Percentiles rank a stretch among this genome's conserved stretches.
Conservation (phyloP, 2,797 vertebrate species). For the Hippoglossus hippoglossus region DNA sequence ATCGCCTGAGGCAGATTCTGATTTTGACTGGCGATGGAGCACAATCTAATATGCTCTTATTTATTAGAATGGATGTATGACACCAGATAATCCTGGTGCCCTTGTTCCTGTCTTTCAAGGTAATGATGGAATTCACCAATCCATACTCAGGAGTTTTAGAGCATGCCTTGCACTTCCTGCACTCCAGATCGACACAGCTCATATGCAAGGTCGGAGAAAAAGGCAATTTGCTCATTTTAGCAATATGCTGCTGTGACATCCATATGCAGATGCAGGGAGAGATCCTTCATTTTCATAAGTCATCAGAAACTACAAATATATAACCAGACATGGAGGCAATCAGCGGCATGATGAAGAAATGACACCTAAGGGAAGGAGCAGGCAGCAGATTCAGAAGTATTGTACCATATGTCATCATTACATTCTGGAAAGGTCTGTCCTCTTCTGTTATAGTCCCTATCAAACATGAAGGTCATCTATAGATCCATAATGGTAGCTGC, state of each 20-base stretch:
- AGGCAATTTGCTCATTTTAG: conserved; percentile 46
- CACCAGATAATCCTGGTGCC: conserved; percentile 74
- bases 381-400: conserved; percentile 32
- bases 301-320: conserved; percentile 41
- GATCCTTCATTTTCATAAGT: conserved; percentile 42
- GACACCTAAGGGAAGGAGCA: conserved; percentile 53
- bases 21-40: conserved; percentile 69
- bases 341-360: conserved; percentile 52
- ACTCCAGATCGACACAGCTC: conserved; percentile 39
- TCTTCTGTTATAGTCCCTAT: conserved; percentile 48
- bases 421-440: conserved; percentile 46
- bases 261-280: conserved; percentile 47
- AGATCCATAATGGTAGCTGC: conserved; percentile 38
- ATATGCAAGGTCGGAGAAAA: conserved; percentile 56
- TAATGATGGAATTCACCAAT: conserved; percentile 76
- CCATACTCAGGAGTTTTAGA: conserved; percentile 52
- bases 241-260: conserved; percentile 37
- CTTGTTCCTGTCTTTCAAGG: conserved; percentile 81
- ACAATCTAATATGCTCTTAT: conserved; percentile 77
- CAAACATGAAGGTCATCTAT: conserved; percentile 61
- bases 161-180: conserved; percentile 37
- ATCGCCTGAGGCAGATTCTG: conserved; percentile 68
- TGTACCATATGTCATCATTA: conserved; percentile 51
- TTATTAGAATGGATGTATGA: conserved; percentile 79
- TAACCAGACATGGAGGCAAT: conserved; percentile 22